These are phyloP conservation scores for Marcusenius ussheri DNA, from an alignment of 2,113 vertebrate species.

Conservation along the genomic window DNA sequence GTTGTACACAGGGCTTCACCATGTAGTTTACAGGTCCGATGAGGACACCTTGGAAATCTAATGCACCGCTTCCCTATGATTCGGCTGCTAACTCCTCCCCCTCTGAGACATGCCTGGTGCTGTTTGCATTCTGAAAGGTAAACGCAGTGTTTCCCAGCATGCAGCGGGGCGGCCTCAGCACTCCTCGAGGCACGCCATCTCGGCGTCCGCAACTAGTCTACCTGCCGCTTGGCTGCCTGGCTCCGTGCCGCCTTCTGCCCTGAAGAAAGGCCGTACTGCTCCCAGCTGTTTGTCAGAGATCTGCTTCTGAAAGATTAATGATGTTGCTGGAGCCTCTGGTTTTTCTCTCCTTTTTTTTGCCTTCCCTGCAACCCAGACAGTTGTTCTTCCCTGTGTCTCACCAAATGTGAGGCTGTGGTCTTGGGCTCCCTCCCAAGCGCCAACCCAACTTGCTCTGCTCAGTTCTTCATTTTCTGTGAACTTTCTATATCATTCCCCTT, in stretches of 20 bases:
- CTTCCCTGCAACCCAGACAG: background rate
- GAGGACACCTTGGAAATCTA: background rate
- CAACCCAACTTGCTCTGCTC: background rate
- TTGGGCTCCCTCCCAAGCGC: background rate
- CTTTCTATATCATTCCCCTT: background rate
- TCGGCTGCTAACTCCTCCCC: background rate
- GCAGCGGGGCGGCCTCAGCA: background rate
- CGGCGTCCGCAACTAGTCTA: background rate
- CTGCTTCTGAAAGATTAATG: constrained; percentile 7
- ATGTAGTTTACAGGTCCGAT: background rate
- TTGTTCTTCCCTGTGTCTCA: background rate
- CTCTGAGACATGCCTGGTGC: background rate
- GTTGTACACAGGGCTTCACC: background rate
- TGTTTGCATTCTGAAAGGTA: background rate
- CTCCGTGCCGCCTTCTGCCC: background rate
- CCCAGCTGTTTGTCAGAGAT: constrained; percentile 5
- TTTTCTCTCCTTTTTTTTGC: background rate
- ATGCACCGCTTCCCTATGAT: background rate
- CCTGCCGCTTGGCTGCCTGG: background rate
- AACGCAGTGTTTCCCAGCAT: background rate
- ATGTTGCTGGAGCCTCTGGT: background rate
- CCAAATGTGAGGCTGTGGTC: background rate
- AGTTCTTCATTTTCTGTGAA: background rate
- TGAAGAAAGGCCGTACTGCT: background rate
- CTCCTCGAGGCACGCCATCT: background rate